Evolutionary conservation across 2,888 invertebrate species (phyloP).

Genomic region (Venusia cambrica): DNA sequence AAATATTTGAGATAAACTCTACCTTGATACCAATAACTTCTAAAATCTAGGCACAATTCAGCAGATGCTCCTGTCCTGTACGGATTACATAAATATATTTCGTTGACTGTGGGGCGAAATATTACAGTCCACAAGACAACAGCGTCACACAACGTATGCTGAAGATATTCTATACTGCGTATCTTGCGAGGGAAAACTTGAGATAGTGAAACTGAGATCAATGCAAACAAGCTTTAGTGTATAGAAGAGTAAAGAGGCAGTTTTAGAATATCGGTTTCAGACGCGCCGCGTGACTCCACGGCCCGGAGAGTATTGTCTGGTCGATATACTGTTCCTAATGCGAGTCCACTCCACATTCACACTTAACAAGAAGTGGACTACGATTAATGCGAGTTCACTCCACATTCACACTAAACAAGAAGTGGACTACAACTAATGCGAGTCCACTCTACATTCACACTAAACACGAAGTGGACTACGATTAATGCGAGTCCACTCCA

Average conservation of each 20-base stretch:
- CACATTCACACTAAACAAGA: too few relatives aligned
- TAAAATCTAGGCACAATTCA: slow-evolving; percentile 83
- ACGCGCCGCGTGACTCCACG: slow-evolving; percentile 44
- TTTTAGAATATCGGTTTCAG: slow-evolving; percentile 54
- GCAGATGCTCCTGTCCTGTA: slow-evolving; percentile 82
- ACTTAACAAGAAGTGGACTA: slow-evolving; percentile 70
- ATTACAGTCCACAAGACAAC: slow-evolving; percentile 54
- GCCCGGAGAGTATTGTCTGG: slow-evolving; percentile 80
- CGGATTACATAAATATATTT: slow-evolving; percentile 78
- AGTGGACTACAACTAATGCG: too few relatives aligned
- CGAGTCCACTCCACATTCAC: slow-evolving; percentile 65
- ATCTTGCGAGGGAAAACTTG: slow-evolving; percentile 8
- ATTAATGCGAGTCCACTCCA: too few relatives aligned
- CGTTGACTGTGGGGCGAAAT: slow-evolving; percentile 78
- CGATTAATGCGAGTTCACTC: too few relatives aligned
- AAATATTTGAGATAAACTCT: slow-evolving; percentile 81
- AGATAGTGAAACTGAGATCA: slow-evolving; percentile 19
- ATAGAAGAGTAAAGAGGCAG: slow-evolving; percentile 39
- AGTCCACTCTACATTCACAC: too few relatives aligned
- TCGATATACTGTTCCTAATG: slow-evolving; percentile 70
- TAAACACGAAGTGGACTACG: too few relatives aligned
- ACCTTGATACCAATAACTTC: slow-evolving; percentile 80
- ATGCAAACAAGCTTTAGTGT: slow-evolving; percentile 23
- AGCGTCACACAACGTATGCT: slow-evolving; percentile 62
- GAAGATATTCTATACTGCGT: slow-evolving; percentile 56